A percentile compares a stretch with the other conserved stretches of the same genome.
Conservation (phyloP, 1,140 invertebrate species). For the Theocolax elegans region DNA sequence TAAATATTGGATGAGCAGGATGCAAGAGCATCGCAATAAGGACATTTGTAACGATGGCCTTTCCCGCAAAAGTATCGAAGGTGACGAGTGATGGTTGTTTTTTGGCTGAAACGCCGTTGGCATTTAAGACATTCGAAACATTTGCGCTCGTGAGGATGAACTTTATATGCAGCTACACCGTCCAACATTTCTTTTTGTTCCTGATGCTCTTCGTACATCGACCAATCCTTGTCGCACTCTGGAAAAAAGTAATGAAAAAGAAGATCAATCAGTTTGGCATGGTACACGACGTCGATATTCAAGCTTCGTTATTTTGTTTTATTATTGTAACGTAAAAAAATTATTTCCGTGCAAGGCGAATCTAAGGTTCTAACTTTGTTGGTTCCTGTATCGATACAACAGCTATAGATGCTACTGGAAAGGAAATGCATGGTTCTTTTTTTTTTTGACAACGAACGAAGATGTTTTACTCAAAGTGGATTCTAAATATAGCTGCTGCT, state of each 20-base stretch:
- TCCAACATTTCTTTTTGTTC: too few relatives aligned
- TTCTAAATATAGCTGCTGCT: too few relatives aligned
- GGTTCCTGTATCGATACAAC: too few relatives aligned
- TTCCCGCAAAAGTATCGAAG: slow-evolving; percentile 59
- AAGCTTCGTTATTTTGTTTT: too few relatives aligned
- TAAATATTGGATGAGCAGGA: slow-evolving; percentile 62
- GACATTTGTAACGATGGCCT: slow-evolving; percentile 58
- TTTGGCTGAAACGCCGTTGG: slow-evolving; percentile 59
- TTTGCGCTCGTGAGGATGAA: slow-evolving; percentile 52
- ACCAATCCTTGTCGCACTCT: slow-evolving; percentile 21
- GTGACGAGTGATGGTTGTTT: slow-evolving; percentile 58
- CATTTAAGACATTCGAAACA: slow-evolving; percentile 63
- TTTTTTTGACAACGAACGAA: too few relatives aligned
- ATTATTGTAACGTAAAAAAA: too few relatives aligned
- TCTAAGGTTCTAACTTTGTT: too few relatives aligned
- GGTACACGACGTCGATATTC: too few relatives aligned
- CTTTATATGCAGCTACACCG: slow-evolving; percentile 41
- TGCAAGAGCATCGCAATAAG: slow-evolving; percentile 55
- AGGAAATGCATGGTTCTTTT: too few relatives aligned
- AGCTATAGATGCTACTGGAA: too few relatives aligned
- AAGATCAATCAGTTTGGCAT: slow-evolving; percentile 11
- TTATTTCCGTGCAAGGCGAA: too few relatives aligned
- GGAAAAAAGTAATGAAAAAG: slow-evolving; percentile 25
- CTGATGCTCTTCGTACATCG: not conserved
- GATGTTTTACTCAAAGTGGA: too few relatives aligned